Base-by-base conservation (phyloP, 37 sponge, comb jelly and placozoan species). In the Tethya wilhelma region DNA sequence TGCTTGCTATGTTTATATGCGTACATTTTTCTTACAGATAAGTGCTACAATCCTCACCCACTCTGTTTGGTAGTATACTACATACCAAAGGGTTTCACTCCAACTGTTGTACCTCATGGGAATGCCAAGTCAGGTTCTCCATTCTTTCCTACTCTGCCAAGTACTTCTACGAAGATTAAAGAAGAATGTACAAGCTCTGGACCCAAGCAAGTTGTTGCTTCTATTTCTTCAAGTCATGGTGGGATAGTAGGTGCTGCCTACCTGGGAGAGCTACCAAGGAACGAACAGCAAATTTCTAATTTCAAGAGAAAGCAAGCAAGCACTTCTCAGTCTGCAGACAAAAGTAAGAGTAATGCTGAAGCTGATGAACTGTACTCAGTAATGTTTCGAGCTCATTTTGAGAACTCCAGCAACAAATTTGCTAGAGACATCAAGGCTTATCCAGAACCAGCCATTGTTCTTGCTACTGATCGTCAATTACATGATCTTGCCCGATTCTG, bases 401-500 rank as follows among this genome's bases (percentile, higher is more conserved):
- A 67, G 34, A 39, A 67, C 34, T 8, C 39, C 4, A 23, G 40
- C 38, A 67, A 67, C 23, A 67, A 67, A 36, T 71, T 71, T 44
- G 55, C 32, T 49, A 17, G 76, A 58, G 76, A 75, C 34, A 58
- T 64, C 26, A 77, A 43, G 45, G 66, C 66, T 26, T 77, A 28
- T 77, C 78, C 78, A 17, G 67, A 77, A 9, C 78, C 65, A 29
- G 78, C 78, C 7, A 33, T 77, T 11, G 26, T 77, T 11, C 31
- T 77, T 14, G 78, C 78, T 20, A 40, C 30, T 64, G 67, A 64
- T 2, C 53, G 33, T 5, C 78, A 77, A 28, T 28, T 77, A 26
- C 8, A 26, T 43, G 66, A 77, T 64, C 31, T 77, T 7, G 78
- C 12, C 2, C 44, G 49, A 22, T 77, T 77, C 33, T 77, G 66